Conservation (phyloP, 2,888 invertebrate species). For the Cepaea hortensis region DNA sequence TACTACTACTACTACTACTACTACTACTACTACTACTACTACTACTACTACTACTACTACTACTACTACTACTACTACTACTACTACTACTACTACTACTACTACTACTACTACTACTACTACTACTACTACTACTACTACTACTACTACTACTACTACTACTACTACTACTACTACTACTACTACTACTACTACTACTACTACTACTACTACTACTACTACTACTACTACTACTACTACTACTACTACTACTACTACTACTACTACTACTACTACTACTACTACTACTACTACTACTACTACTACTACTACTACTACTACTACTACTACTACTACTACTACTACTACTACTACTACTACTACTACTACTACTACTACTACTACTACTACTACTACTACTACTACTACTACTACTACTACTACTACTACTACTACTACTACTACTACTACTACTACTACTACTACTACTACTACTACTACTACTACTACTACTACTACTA, state of each 20-base stretch:
- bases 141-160: slow-evolving; percentile 31
- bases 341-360: slow-evolving; percentile 18
- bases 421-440: slow-evolving; percentile 43
- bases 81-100: slow-evolving; percentile 39
- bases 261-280: slow-evolving; percentile 36
- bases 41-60: slow-evolving; percentile 18
- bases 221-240: slow-evolving; percentile 37
- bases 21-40: slow-evolving; percentile 32
- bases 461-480: slow-evolving; percentile 38
- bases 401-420: slow-evolving; percentile 35
- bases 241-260: slow-evolving; percentile 38
- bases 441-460: slow-evolving; percentile 31
- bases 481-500: slow-evolving; percentile 1
- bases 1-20: slow-evolving; percentile 33
- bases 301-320: slow-evolving; percentile 33
- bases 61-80: slow-evolving; percentile 38
- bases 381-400: slow-evolving; percentile 39
- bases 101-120: slow-evolving; percentile 35
- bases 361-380: slow-evolving; percentile 38
- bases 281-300: slow-evolving; percentile 40
- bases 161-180: slow-evolving; percentile 38
- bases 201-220: slow-evolving; percentile 39
- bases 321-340: slow-evolving; percentile 32
- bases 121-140: slow-evolving; percentile 43
- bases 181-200: slow-evolving; percentile 1